These are phyloP conservation scores for Melanogrammus aeglefinus DNA, from an alignment of 2,797 vertebrate genomes.

Conservation along the genomic window DNA sequence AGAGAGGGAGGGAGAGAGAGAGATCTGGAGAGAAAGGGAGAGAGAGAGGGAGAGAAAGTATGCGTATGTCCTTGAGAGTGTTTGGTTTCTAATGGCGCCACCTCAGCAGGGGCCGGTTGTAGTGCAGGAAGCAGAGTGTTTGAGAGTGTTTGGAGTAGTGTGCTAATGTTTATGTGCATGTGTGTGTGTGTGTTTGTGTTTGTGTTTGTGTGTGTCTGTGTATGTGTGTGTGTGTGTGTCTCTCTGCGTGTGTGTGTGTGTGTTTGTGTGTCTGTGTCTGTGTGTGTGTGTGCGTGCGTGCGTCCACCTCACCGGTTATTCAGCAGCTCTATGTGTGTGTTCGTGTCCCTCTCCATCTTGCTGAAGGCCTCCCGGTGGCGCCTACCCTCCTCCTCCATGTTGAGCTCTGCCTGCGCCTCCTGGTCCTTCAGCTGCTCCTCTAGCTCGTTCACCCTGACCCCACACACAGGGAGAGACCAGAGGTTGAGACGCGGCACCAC, in stretches of 20 bases:
- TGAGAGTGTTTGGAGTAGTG: too few relatives aligned
- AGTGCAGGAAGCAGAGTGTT: too few relatives aligned
- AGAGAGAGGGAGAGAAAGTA: background rate
- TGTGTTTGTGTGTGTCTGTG: too few relatives aligned
- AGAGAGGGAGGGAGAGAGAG: too few relatives aligned
- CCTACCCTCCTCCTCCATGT: conserved; percentile 79
- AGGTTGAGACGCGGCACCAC: background rate
- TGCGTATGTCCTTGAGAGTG: background rate
- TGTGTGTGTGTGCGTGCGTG: background rate
- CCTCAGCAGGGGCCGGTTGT: too few relatives aligned
- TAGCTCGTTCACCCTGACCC: conserved; percentile 86
- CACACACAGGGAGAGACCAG: background rate
- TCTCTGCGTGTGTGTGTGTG: too few relatives aligned
- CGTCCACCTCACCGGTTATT: conserved; percentile 76
- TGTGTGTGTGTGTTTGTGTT: background rate
- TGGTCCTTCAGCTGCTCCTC: conserved; percentile 96
- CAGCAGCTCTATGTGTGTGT: conserved; percentile 86
- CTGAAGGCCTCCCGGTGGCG: conserved; percentile 85
- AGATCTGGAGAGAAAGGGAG: too few relatives aligned
- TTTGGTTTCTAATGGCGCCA: too few relatives aligned
- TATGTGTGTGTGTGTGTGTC: background rate
- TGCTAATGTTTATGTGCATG: background rate
- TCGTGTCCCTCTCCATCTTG: conserved; percentile 90
- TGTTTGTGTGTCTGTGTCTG: too few relatives aligned
- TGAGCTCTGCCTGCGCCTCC: conserved; percentile 84